A percentile compares a stretch with the other conserved stretches of the same genome.
These are phyloP conservation scores for Rhagoletis zephyria DNA, from an alignment of 1,140 invertebrate species.

Conservation along the genomic window DNA sequence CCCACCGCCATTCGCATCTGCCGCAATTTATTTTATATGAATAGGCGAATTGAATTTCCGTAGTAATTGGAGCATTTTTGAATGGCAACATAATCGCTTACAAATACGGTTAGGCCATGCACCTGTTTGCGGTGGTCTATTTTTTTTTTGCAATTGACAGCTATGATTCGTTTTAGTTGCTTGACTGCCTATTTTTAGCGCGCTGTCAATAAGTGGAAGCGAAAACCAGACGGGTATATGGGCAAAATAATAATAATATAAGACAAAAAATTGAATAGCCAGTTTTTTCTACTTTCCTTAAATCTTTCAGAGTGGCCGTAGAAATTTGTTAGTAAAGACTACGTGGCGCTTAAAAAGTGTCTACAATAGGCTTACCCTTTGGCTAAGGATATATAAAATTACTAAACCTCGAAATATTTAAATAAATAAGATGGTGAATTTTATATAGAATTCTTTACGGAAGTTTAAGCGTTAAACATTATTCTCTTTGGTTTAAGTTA, in stretches of 20 bases:
- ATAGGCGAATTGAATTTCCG: background rate
- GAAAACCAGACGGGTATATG: background rate
- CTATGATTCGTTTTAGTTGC: background rate
- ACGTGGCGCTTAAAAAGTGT: no score
- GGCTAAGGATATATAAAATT: no score
- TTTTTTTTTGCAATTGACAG: background rate
- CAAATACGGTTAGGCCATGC: background rate
- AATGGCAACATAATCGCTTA: background rate
- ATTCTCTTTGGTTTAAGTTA: no score
- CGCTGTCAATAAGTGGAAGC: slow-evolving; percentile 10
- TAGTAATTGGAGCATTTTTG: background rate
- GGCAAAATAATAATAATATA: background rate
- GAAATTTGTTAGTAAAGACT: no score
- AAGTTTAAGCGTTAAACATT: no score
- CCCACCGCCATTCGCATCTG: background rate
- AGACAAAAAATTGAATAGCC: background rate
- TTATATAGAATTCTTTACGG: no score
- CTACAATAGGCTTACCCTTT: no score
- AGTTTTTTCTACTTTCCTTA: no score
- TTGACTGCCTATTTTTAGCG: background rate
- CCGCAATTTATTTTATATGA: background rate
- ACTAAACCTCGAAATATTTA: no score
- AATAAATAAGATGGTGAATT: no score
- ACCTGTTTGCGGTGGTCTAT: background rate
- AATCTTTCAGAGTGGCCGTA: no score